Conservation (phyloP, 1,140 invertebrate species). For the Micrasema minimum region DNA sequence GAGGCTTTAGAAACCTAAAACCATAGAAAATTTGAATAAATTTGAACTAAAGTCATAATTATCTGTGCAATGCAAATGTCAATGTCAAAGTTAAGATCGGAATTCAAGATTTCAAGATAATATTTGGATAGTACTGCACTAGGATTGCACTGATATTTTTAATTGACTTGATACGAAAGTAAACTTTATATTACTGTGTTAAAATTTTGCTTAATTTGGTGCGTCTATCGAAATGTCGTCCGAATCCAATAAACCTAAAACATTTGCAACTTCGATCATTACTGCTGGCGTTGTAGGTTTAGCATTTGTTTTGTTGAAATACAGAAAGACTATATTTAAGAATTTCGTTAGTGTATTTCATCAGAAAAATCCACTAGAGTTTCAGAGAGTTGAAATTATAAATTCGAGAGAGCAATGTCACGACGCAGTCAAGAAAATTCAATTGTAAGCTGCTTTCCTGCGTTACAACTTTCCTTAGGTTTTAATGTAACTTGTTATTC, state of each 20-base stretch:
- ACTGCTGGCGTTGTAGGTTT: slow-evolving; percentile 37
- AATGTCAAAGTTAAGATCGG: no score
- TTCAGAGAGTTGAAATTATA: slow-evolving; percentile 44
- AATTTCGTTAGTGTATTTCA: slow-evolving; percentile 23
- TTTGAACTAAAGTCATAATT: no score
- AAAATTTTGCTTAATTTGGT: not conserved
- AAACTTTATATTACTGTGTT: no score
- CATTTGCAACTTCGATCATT: slow-evolving; percentile 19
- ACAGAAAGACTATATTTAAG: slow-evolving; percentile 32
- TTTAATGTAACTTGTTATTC: no score
- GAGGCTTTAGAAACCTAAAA: no score
- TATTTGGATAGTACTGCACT: no score
- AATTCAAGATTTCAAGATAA: no score
- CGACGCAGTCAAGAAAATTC: slow-evolving; percentile 30
- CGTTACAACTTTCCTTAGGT: no score
- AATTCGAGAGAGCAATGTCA: slow-evolving; percentile 38
- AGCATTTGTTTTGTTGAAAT: slow-evolving; percentile 41
- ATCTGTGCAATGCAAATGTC: no score
- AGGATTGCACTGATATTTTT: no score
- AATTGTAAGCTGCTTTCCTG: slow-evolving; percentile 8
- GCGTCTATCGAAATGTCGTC: not conserved
- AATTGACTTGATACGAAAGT: no score
- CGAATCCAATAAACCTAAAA: slow-evolving; percentile 25
- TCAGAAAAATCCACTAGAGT: slow-evolving; percentile 18
- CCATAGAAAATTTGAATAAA: no score